Evolutionary conservation across 1,140 invertebrate species (phyloP).

Genomic region (Galleria mellonella): DNA sequence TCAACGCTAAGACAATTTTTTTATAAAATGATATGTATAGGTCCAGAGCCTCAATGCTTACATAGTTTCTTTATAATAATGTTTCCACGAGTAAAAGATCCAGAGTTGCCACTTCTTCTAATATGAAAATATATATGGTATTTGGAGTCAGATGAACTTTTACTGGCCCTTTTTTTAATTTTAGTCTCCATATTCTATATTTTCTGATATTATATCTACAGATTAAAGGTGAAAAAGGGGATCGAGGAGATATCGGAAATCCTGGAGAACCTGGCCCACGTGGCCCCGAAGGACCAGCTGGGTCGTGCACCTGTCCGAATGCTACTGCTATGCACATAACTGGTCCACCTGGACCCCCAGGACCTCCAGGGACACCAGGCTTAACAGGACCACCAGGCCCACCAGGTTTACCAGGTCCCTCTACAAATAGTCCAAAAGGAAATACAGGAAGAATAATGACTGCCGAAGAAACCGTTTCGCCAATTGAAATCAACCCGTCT

Average conservation of each 20-base stretch:
- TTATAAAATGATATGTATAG: no score
- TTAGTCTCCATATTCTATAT: no score
- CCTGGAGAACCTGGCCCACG: slow-evolving; percentile 24
- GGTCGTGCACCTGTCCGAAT: slow-evolving; percentile 16
- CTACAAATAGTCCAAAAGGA: slow-evolving; percentile 43
- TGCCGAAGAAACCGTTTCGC: no score
- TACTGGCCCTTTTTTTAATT: no score
- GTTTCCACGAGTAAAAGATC: no score
- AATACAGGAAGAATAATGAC: slow-evolving; percentile 26
- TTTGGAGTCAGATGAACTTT: no score
- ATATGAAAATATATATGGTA: no score
- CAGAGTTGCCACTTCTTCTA: no score
- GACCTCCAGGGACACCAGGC: slow-evolving; percentile 23
- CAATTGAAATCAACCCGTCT: slow-evolving; percentile 19
- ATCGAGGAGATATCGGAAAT: slow-evolving; percentile 28
- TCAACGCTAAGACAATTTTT: no score
- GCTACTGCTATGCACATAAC: slow-evolving; percentile 2
- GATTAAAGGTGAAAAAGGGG: slow-evolving; percentile 48
- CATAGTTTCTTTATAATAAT: no score
- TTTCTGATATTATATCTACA: no score
- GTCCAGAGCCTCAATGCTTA: no score
- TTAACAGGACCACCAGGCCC: slow-evolving; percentile 32
- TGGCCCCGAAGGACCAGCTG: slow-evolving; percentile 28
- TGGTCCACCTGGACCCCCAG: slow-evolving; percentile 33
- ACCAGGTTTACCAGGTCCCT: slow-evolving; percentile 35